These are phyloP conservation scores for Prolemur simus DNA, from an alignment of 2,113 vertebrate genomes.

Conservation along the genomic window DNA sequence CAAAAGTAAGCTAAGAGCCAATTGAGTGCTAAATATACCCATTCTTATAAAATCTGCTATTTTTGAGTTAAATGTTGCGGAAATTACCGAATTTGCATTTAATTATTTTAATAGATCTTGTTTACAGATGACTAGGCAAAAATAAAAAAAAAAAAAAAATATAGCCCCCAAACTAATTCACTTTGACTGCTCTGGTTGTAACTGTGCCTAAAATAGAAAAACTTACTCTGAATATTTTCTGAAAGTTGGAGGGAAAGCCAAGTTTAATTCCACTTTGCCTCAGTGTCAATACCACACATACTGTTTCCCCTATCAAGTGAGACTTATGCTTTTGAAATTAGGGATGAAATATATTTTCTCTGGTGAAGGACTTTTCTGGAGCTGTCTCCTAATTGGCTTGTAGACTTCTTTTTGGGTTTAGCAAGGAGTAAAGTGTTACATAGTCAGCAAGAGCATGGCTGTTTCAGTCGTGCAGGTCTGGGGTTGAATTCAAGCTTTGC, in stretches of 20 bases:
- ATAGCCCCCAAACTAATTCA: constrained; percentile 79
- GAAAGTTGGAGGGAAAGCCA: constrained; percentile 65
- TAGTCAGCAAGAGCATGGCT: neutral
- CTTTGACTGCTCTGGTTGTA: constrained; percentile 78
- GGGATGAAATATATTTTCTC: constrained; percentile 40
- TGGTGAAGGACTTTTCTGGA: neutral
- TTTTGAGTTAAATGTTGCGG: constrained; percentile 80
- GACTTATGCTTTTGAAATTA: constrained; percentile 69
- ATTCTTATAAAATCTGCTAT: constrained; percentile 81
- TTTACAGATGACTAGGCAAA: constrained; percentile 84
- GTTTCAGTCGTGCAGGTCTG: neutral
- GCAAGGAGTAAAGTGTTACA: neutral
- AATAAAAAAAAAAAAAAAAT: constrained; percentile 63
- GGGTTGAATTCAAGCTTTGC: neutral
- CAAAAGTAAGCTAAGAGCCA: constrained; percentile 75
- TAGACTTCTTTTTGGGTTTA: neutral
- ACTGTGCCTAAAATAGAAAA: constrained; percentile 80
- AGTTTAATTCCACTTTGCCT: constrained; percentile 75
- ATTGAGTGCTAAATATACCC: constrained; percentile 82
- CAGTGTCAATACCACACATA: constrained; percentile 65
- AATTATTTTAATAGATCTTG: constrained; percentile 86
- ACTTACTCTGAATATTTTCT: constrained; percentile 74
- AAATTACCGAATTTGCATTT: constrained; percentile 84
- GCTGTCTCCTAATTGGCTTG: neutral
- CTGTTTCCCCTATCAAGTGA: constrained; percentile 48